A percentile compares a stretch with the other conserved stretches of the same genome.
phyloP scores from a whole-genome alignment of 2,113 vertebrate species.

The Cavia aperea region DNA sequence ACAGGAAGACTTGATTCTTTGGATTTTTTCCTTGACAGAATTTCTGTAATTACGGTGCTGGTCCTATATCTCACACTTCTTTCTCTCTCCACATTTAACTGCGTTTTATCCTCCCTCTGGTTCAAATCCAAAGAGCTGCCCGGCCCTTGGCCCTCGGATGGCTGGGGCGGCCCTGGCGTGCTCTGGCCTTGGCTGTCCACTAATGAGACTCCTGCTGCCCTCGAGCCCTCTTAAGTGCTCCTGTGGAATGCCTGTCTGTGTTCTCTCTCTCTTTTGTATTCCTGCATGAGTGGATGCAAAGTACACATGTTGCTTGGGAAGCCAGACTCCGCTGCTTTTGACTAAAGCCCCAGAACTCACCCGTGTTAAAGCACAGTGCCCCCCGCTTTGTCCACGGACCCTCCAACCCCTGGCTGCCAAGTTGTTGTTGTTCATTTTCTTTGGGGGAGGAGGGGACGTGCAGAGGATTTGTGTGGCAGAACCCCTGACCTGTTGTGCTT shows the following conservation, averaged over 20 bases:
- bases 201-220: conserved; percentile 72
- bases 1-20: conserved; percentile 90
- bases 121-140: conserved; percentile 71
- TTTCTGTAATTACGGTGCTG: conserved; percentile 80
- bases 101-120: conserved; percentile 78
- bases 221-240: conserved; percentile 85
- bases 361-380: conserved; percentile 82
- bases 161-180: conserved; percentile 68
- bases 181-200: conserved; percentile 75
- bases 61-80: conserved; percentile 72
- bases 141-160: conserved; percentile 61
- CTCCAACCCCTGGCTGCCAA: conserved; percentile 88
- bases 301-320: conserved; percentile 93
- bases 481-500: conserved; percentile 61
- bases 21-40: conserved; percentile 75
- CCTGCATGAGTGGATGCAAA: conserved; percentile 99
- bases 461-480: accelerated
- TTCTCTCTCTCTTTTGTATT: conserved; percentile 80
- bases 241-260: conserved; percentile 97
- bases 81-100: conserved; percentile 74
- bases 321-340: conserved; percentile 82
- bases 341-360: conserved; percentile 85
- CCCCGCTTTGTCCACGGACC: conserved; percentile 88
- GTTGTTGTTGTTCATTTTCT: conserved; percentile 75
- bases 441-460: background rate